Evolutionary conservation across 2,797 vertebrate genomes (phyloP), one percentile per base, ranked within the genome.

Genomic region (Myoxocephalus aenaeus): DNA sequence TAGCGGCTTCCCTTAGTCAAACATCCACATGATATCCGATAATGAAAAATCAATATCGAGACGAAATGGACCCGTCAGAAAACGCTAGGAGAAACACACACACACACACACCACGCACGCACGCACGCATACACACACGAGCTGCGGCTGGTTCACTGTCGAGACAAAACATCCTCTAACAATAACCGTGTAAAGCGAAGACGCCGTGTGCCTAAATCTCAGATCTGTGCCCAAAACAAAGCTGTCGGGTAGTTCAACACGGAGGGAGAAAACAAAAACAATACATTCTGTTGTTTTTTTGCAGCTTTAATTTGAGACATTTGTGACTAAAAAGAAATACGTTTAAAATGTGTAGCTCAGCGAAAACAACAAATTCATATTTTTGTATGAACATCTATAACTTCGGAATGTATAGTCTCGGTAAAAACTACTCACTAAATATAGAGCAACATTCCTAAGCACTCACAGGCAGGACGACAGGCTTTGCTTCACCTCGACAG

Each of bases 11-110:
- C 64, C 56, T 61, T 40, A n/a, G 61, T 70, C 59, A 81, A 71
- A 80, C 79, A 59, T 62, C 58, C 50, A 77, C 46, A 65, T 64
- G 67, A 83, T 81, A 82, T 54, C 83, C 81, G 56, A 67, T 87
- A 82, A 81, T 78, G 40, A 71, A 67, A 80, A 88, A 91, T 85
- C 86, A 71, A 86, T 87, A 82, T 51, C 25, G 53, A 82, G 56
- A 63, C 80, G 53, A 80, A 75, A 64, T 66, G 54, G 59, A 72
- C 65, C 77, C 51, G 34, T 29, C 53, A 80, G 20, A 65, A 79
- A 70, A 81, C 63, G 74, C 62, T 27, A 61, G 22, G n/a, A 82
- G 44, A 34, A 61, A 74, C 42, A 54, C 22, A 54, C 22, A 40
- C 34, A 34, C 34, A 29, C 18, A 46, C 32, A 17, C 15, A 46